Base-by-base conservation (phyloP, 2,113 vertebrate species). In the Acrocephalus arundinaceus region DNA sequence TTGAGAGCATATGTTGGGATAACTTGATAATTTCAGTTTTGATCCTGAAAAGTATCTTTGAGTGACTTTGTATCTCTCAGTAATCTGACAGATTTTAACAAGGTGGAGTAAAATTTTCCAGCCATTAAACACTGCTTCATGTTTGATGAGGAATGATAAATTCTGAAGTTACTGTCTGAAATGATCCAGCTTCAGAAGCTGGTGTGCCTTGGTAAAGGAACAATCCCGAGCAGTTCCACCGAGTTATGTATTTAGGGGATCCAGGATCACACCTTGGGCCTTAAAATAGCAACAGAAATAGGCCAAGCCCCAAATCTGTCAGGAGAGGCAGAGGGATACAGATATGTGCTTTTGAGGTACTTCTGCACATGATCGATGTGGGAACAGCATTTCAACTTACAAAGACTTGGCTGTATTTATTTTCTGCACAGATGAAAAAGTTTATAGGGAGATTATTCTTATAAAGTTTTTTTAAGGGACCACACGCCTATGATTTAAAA, bases 211-310 rank as follows among this genome's bases (percentile, higher is more conserved):
- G 28, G 8, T 20, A 39, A 19, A 55, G 63, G 27, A 37, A 22
- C 7, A 2, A 14, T 62, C 30, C 4, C 0, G 8, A 87, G 63
- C 39, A 65, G 35, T 58, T 90, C 27, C 2, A 1, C n/a, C 0
- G 17, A 41, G 23, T n/a, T 70, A 23, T 0, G 0, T 30, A 1
- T 59, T 81, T 45, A 25, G 57, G 74, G 63, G 81, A 87, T 68
- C 30, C 70, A 31, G 51, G 41, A 30, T 87, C 35, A 45, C 41
- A 57, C 20, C 33, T 27, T 7, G 31, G 57, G 76, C 70, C 57
- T 73, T 84, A 48, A 95, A 88, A 65, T 13, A 86, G 61, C 39
- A 37, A n/a, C 81, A 90, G 62, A 73, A 83, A 66, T 30, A 63
- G 46, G 59, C 83, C n/a, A 58, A 77, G 86, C 55, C 43, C 79